phyloP scores from a whole-genome alignment of 2,113 vertebrate species.

The Datnioides undecimradiatus region DNA sequence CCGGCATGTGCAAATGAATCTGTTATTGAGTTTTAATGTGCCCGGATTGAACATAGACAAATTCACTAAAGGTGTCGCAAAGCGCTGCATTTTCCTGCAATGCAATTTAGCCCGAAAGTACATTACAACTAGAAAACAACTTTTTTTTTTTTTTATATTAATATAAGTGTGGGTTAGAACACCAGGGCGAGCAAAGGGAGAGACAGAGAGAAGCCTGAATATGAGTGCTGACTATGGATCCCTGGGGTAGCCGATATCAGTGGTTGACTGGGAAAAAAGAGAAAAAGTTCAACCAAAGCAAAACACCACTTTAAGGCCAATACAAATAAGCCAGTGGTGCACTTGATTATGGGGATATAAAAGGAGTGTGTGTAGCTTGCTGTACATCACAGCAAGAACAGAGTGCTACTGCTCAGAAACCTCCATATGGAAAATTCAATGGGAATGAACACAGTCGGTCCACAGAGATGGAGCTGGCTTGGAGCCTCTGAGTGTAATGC shows the following conservation, averaged over 20 bases:
- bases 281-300: conserved; percentile 69
- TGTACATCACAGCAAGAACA: conserved; percentile 36
- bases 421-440: conserved; percentile 57
- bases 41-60: conserved; percentile 64
- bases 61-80: conserved; percentile 33
- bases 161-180: conserved; percentile 24
- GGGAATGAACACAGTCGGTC: conserved; percentile 42
- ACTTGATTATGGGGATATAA: conserved; percentile 54
- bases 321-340: conserved; percentile 59
- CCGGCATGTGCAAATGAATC: conserved; percentile 44
- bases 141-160: conserved; percentile 40
- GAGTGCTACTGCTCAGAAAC: conserved; percentile 31
- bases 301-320: conserved; percentile 61
- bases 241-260: conserved; percentile 59
- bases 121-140: conserved; percentile 31
- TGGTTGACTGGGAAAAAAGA: conserved; percentile 33
- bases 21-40: conserved; percentile 56
- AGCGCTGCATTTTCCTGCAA: conserved; percentile 40
- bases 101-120: conserved; percentile 43
- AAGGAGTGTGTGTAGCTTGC: conserved; percentile 34
- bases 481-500: conserved; percentile 41
- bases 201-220: conserved; percentile 26
- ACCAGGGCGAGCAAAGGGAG: conserved; percentile 36
- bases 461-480: conserved; percentile 58
- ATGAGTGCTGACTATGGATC: conserved; percentile 66